Percentiles rank a stretch among this genome's conserved stretches.
These are phyloP conservation scores for Hyperoplus lanceolatus DNA, from an alignment of 2,797 vertebrate genomes.

Conservation along the genomic window DNA sequence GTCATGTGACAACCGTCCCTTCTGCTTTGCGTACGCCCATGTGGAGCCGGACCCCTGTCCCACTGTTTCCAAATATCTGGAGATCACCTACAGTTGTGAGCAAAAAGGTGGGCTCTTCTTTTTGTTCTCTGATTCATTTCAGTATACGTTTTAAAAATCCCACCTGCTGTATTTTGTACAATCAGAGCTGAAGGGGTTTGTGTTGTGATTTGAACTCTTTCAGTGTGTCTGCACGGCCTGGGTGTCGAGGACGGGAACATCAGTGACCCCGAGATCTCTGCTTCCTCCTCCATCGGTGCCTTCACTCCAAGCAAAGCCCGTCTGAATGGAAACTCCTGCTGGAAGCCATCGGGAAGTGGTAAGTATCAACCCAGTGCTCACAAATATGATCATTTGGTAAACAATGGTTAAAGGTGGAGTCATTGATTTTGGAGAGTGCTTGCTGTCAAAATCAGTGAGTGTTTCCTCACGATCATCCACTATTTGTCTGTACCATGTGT, in stretches of 20 bases:
- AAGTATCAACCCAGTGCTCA: constrained; percentile 20
- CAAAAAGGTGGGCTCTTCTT: constrained; percentile 77
- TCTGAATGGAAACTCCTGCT: constrained; percentile 84
- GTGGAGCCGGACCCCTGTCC: constrained; percentile 81
- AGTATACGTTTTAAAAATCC: background rate
- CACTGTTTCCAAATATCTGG: constrained; percentile 80
- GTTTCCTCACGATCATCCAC: too few relatives aligned
- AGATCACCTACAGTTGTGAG: constrained; percentile 86
- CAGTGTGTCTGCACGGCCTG: constrained; percentile 86
- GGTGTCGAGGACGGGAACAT: constrained; percentile 83
- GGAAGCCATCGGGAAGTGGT: constrained; percentile 83
- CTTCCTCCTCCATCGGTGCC: constrained; percentile 76
- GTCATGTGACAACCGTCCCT: constrained; percentile 78
- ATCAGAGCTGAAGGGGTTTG: background rate
- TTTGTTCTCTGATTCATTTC: background rate
- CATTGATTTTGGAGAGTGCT: background rate
- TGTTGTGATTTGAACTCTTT: constrained; percentile 14
- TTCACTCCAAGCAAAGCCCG: constrained; percentile 72
- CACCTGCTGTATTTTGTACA: background rate
- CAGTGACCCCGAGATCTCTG: constrained; percentile 78
- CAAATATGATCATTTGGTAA: background rate
- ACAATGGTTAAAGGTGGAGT: background rate
- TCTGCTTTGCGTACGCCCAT: constrained; percentile 77
- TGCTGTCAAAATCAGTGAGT: too few relatives aligned
- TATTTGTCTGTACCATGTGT: too few relatives aligned